phyloP scores from a whole-genome alignment of 2,113 vertebrate genomes.

The Nicator chloris region DNA sequence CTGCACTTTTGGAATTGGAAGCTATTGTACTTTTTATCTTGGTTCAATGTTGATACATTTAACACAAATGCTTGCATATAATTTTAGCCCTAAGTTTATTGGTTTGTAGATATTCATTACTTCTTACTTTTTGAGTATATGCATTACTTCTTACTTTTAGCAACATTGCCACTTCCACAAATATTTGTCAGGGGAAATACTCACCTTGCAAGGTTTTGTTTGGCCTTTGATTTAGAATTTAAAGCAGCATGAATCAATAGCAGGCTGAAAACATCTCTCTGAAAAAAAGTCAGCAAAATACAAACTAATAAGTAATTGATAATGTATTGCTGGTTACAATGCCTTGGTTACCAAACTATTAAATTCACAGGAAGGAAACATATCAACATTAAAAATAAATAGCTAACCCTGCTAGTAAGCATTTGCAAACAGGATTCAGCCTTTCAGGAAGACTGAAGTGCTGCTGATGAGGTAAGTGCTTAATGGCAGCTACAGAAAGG shows the following conservation, averaged over 20 bases:
- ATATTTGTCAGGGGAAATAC: neutral
- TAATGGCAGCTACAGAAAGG: neutral
- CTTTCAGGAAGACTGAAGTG: neutral
- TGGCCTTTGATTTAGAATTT: slow-evolving; percentile 76
- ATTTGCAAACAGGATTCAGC: neutral
- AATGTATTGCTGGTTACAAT: neutral
- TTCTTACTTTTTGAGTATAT: neutral
- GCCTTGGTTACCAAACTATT: neutral
- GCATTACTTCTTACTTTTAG: neutral
- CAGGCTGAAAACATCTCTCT: slow-evolving; percentile 94
- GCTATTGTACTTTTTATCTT: neutral
- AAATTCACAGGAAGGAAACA: neutral
- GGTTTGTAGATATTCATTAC: neutral
- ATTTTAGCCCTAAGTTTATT: neutral
- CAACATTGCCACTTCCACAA: neutral
- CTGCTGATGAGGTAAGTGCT: neutral
- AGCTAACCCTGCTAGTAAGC: neutral
- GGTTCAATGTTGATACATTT: neutral
- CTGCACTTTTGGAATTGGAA: neutral
- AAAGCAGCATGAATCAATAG: slow-evolving; percentile 87
- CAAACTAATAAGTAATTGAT: neutral
- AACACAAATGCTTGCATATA: neutral
- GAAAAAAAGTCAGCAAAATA: neutral
- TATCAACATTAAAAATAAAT: neutral
- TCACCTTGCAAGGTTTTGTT: slow-evolving; percentile 85